Evolutionary conservation across 2,888 invertebrate species (phyloP), one percentile per base, ranked within the genome.

Genomic region (Pegoplata infirma): DNA sequence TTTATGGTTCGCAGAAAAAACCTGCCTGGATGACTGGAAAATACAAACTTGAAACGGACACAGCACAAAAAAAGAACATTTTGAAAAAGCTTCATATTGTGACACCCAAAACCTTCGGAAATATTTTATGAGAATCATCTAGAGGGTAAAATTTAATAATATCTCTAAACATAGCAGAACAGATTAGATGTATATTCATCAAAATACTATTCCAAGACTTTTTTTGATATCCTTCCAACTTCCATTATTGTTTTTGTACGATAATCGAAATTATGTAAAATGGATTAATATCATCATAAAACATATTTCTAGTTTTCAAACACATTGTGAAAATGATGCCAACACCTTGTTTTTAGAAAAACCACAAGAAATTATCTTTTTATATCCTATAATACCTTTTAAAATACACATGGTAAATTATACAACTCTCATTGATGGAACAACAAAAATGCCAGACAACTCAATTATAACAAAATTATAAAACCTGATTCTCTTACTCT

Each of bases 341-440:
- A 49, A 69, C 69, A 51, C 58, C 68, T 68, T 36, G 6, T 46
- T 25, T 28, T 16, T 49, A 12, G 51, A 32, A 8, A 49, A 63
- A 71, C 63, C 71, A 23, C 71, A 71, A 71, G 23, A 55, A 64
- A 40, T 72, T 58, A 72, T 47, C 16, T 47, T 64, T 72, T 56
- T 64, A 69, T 59, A 58, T 58, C 64, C 56, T 40, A 10, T 56
- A 47, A 46, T 46, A 55, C 23, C n/a, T 63, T 63, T 63, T 55
- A 32, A 21, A 56, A 56, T 2, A 51, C 21, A 36, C 16, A 36
- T 21, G 28, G 12, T 61, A 55, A 59, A 53, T 28, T 44, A 59
- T n/a, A 28, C 17, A 59, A 25, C 7, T 23, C 44, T 51, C 53
- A 44, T 53, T 46, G 19, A 49, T 63, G 49, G 16, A 47, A 4